A percentile compares a stretch with the other conserved stretches of the same genome.
Evolutionary conservation across 2,888 invertebrate genomes (phyloP).

Genomic region (Nomada ferruginata): DNA sequence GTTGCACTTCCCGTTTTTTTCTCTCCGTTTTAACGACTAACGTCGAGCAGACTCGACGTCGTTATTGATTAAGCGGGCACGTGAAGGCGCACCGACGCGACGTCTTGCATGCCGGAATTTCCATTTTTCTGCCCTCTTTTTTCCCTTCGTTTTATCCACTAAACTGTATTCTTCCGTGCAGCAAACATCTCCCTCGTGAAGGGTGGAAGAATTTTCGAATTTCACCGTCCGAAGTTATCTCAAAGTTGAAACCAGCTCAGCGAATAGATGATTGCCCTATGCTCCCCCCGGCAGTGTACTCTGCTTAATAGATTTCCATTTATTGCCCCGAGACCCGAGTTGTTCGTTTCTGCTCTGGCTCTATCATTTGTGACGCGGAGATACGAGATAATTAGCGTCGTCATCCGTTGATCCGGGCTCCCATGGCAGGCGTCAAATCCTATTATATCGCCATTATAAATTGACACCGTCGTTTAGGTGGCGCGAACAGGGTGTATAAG

Average conservation of each 20-base stretch:
- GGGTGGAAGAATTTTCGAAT: background rate
- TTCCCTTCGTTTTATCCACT: slow-evolving; percentile 28
- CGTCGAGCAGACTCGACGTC: slow-evolving; percentile 70
- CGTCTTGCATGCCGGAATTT: slow-evolving; percentile 58
- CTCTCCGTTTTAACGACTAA: slow-evolving; percentile 59
- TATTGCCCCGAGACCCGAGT: background rate
- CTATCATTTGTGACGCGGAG: background rate
- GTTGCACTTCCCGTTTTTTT: background rate
- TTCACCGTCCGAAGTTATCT: background rate
- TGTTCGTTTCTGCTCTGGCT: background rate
- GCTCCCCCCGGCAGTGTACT: background rate
- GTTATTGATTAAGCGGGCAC: slow-evolving; percentile 76
- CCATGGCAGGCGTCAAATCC: slow-evolving; percentile 29
- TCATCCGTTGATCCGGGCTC: slow-evolving; percentile 32
- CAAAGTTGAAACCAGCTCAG: background rate
- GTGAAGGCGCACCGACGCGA: slow-evolving; percentile 50
- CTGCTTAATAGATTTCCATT: background rate
- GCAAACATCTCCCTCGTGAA: background rate
- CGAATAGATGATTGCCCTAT: background rate
- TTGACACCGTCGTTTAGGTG: slow-evolving; percentile 53
- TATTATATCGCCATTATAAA: slow-evolving; percentile 60
- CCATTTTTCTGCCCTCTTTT: slow-evolving; percentile 13
- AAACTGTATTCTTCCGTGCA: slow-evolving; percentile 52
- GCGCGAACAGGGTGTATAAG: slow-evolving; percentile 13
- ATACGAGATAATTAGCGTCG: slow-evolving; percentile 32